Evolutionary conservation across 1,140 invertebrate genomes (phyloP), one percentile per base, ranked within the genome.

Genomic region (Brachionus sp.): DNA sequence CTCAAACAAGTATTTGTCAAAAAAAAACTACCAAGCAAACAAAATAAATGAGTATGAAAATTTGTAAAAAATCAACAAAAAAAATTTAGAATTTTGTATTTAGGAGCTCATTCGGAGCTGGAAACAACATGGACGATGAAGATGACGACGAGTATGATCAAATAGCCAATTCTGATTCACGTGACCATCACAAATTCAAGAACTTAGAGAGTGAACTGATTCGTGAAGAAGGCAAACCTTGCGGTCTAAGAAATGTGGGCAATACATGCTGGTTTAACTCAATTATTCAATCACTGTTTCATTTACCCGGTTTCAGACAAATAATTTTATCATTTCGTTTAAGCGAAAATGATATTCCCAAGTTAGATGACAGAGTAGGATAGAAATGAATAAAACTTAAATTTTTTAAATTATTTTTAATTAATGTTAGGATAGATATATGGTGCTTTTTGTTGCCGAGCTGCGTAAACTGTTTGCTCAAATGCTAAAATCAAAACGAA

Each of bases 231-330:
- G 86, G 86, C 7, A 89, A 88, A 86, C 90, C 90, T 33, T 90
- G 90, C 46, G 90, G 90, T 10, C 85, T 91, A 25, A 90, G 90
- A 85, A 91, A 91, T 86, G 89, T 91, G 23, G 90, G 90, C n/a
- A 91, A 91, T 80, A 91, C 90, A 1, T 91, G 90, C 85, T 91
- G 90, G 90, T 91, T 91, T 85, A 90, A 89, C 86, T 89, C 90
- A 84, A 89, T 91, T 16, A 90, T 90, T 83, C 90, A 91, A 87
- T 13, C 53, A 62, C 25, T 84, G 29, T 85, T 83, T 75, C 83
- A 46, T 66, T 84, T 84, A 73, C 84, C 77, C 86, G 87, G 77
- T 85, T 89, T 88, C 89, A 89, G 13, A 85, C 90, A 44, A 90
- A 90, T 85, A 87, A 90, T 85, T 84, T 90, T 35, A 87, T 87